phyloP scores from a whole-genome alignment of 2,888 invertebrate species.

The Rosalia funebris region DNA sequence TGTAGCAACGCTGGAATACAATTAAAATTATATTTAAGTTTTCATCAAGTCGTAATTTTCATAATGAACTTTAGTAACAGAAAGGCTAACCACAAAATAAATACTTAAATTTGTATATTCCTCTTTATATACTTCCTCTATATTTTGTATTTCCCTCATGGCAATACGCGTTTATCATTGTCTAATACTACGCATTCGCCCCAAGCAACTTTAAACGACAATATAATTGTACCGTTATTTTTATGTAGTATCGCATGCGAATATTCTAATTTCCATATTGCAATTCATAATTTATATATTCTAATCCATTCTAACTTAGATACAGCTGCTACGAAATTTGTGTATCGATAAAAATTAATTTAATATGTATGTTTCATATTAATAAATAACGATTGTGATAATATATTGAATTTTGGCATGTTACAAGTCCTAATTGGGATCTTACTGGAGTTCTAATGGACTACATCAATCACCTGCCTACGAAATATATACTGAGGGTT shows the following conservation, averaged over 20 bases:
- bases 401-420: neutral
- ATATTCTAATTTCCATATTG: neutral
- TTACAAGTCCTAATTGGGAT: neutral
- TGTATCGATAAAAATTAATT: neutral
- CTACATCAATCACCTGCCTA: neutral
- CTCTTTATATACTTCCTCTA: too few relatives aligned
- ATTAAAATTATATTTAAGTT: too few relatives aligned
- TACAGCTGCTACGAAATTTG: neutral
- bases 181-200: too few relatives aligned
- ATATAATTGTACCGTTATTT: neutral
- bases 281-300: neutral
- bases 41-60: too few relatives aligned
- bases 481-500: too few relatives aligned
- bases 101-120: too few relatives aligned
- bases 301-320: neutral
- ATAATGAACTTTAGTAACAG: too few relatives aligned
- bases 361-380: neutral
- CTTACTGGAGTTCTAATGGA: neutral
- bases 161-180: too few relatives aligned
- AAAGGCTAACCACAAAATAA: too few relatives aligned
- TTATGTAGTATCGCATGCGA: neutral
- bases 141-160: too few relatives aligned
- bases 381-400: neutral
- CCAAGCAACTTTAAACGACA: too few relatives aligned
- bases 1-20: too few relatives aligned